Evolutionary conservation across 1,140 invertebrate genomes (phyloP).

Genomic region (Mesaphorura yosii): DNA sequence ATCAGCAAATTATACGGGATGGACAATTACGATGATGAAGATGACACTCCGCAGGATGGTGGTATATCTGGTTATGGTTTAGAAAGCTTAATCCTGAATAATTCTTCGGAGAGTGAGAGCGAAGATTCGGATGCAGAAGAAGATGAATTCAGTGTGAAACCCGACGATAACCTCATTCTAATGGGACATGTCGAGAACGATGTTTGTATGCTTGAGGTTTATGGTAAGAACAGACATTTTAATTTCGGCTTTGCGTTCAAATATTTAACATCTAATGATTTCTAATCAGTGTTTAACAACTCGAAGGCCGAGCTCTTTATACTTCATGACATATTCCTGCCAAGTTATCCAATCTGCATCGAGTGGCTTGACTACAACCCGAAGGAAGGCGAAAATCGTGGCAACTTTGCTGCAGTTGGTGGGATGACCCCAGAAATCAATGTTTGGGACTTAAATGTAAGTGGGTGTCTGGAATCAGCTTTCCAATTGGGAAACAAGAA

Average conservation of each 20-base stretch:
- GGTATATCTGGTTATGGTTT: slow-evolving; percentile 55
- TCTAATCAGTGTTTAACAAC: slow-evolving; percentile 74
- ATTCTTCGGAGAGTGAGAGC: slow-evolving; percentile 43
- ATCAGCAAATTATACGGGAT: slow-evolving; percentile 47
- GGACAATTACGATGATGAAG: slow-evolving; percentile 34
- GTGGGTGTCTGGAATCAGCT: slow-evolving; percentile 75
- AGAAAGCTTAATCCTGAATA: slow-evolving; percentile 51
- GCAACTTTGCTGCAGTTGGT: slow-evolving; percentile 81
- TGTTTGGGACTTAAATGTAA: slow-evolving; percentile 89
- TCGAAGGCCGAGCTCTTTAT: slow-evolving; percentile 76
- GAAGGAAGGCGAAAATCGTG: slow-evolving; percentile 42
- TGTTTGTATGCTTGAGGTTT: slow-evolving; percentile 72
- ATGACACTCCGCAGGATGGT: slow-evolving; percentile 28
- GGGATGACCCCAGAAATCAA: slow-evolving; percentile 82
- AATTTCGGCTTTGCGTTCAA: neutral
- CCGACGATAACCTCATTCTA: slow-evolving; percentile 80
- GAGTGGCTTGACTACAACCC: slow-evolving; percentile 85
- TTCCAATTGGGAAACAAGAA: slow-evolving; percentile 64
- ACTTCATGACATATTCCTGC: slow-evolving; percentile 81
- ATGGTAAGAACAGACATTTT: slow-evolving; percentile 49
- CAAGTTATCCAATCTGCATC: slow-evolving; percentile 76
- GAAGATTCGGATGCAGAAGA: slow-evolving; percentile 61
- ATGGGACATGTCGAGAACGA: slow-evolving; percentile 77
- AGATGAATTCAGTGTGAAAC: slow-evolving; percentile 79
- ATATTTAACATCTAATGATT: slow-evolving; percentile 1